These are phyloP conservation scores for Neoascia interrupta DNA, from an alignment of 2,888 invertebrate genomes.

Conservation along the genomic window DNA sequence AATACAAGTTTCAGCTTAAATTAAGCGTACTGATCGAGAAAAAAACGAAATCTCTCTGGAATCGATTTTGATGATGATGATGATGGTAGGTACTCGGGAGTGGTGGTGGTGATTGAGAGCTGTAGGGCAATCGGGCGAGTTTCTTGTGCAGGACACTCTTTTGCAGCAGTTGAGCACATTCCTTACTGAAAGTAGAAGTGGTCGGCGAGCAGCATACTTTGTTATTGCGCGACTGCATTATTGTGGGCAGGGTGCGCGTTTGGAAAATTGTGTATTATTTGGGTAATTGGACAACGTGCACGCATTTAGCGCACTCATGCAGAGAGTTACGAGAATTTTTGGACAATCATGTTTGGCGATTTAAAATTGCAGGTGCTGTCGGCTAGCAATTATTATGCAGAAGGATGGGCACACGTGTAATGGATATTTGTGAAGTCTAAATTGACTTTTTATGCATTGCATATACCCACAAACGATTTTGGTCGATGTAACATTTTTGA, in stretches of 20 bases:
- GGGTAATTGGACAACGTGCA: constrained; percentile 57
- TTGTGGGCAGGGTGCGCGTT: constrained; percentile 22
- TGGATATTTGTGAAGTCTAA: no score
- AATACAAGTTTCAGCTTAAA: not conserved
- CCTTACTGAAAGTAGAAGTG: constrained; percentile 65
- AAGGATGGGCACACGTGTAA: constrained; percentile 21
- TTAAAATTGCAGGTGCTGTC: constrained; percentile 56
- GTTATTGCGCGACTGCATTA: constrained; percentile 43
- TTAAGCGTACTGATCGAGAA: constrained; percentile 14
- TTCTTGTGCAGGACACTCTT: constrained; percentile 54
- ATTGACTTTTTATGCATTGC: no score
- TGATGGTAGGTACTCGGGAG: no score
- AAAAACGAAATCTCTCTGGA: not conserved
- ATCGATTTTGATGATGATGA: constrained; percentile 51
- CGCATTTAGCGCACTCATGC: constrained; percentile 33
- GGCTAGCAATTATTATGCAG: constrained; percentile 42
- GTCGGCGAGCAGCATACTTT: constrained; percentile 24
- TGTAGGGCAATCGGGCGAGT: constrained; percentile 68
- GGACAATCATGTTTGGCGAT: constrained; percentile 43
- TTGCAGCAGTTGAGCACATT: constrained; percentile 20
- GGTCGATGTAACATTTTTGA: no score
- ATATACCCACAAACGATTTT: no score
- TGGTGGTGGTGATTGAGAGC: constrained; percentile 62
- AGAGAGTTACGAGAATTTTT: constrained; percentile 26
- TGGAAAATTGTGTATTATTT: constrained; percentile 51